phyloP scores from a whole-genome alignment of 2,113 vertebrate species.

The Dendrocopos noguchii region DNA sequence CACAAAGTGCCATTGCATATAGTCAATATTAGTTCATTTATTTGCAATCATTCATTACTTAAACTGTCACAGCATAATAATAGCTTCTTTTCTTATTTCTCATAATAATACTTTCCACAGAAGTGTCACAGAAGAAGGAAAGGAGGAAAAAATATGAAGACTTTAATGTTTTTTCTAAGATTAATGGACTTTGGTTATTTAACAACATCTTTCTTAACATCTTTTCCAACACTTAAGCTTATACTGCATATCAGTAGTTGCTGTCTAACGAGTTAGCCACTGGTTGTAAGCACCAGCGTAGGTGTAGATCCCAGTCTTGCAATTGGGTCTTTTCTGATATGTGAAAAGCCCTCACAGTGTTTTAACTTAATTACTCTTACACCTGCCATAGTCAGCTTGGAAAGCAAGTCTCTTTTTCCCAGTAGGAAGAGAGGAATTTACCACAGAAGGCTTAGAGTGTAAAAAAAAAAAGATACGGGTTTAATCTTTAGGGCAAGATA shows the following conservation, averaged over 20 bases:
- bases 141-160: background rate
- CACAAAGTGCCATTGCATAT: accelerated
- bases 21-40: background rate
- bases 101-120: background rate
- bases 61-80: background rate
- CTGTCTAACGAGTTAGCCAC: background rate
- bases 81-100: accelerated
- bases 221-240: background rate
- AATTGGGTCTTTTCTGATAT: background rate
- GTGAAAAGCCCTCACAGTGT: background rate
- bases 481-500: background rate
- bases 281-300: background rate
- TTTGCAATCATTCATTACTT: background rate
- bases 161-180: background rate
- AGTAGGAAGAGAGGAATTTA: background rate
- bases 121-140: background rate
- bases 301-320: background rate
- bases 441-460: background rate
- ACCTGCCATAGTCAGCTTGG: background rate
- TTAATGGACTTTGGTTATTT: background rate
- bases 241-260: background rate
- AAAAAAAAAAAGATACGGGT: background rate
- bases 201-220: background rate
- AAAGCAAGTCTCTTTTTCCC: background rate
- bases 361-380: background rate